Percentiles rank a stretch among this genome's conserved stretches.
These are phyloP conservation scores for Ooceraea biroi DNA, from an alignment of 1,140 invertebrate genomes.

Conservation along the genomic window DNA sequence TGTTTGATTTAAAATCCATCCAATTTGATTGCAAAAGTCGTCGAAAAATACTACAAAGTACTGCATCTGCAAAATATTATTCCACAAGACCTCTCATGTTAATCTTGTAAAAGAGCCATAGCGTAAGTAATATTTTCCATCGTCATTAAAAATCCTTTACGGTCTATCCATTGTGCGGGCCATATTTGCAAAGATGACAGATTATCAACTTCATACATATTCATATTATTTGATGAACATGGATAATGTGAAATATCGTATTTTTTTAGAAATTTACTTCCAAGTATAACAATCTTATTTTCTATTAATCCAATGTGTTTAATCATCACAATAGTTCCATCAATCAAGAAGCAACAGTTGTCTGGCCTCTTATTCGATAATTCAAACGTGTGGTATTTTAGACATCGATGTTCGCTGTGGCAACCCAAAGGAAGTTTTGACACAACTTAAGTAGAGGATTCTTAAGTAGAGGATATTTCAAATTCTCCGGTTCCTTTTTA, in stretches of 20 bases:
- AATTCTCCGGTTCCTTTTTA: not conserved
- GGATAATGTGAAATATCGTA: not conserved
- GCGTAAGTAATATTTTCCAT: not conserved
- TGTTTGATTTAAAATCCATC: not conserved
- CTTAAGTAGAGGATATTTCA: slow-evolving; percentile 3
- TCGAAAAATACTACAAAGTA: no score
- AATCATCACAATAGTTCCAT: not conserved
- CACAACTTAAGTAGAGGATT: not conserved
- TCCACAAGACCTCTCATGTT: not conserved
- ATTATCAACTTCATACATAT: not conserved
- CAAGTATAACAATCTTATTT: not conserved
- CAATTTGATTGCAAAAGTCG: slow-evolving; percentile 7
- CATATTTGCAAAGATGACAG: not conserved
- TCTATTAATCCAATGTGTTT: slow-evolving; percentile 6
- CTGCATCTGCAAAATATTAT: not conserved
- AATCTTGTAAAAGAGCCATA: slow-evolving; percentile 11
- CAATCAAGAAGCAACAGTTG: slow-evolving; percentile 12
- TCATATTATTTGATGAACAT: not conserved
- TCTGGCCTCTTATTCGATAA: slow-evolving; percentile 8
- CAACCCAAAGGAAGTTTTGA: slow-evolving; percentile 14
- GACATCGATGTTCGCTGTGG: not conserved
- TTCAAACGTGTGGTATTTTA: not conserved
- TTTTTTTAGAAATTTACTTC: not conserved
- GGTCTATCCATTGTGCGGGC: not conserved
- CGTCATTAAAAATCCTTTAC: slow-evolving; percentile 4